These are phyloP conservation scores for Phorcus lineatus DNA, from an alignment of 2,888 invertebrate genomes.

Conservation along the genomic window DNA sequence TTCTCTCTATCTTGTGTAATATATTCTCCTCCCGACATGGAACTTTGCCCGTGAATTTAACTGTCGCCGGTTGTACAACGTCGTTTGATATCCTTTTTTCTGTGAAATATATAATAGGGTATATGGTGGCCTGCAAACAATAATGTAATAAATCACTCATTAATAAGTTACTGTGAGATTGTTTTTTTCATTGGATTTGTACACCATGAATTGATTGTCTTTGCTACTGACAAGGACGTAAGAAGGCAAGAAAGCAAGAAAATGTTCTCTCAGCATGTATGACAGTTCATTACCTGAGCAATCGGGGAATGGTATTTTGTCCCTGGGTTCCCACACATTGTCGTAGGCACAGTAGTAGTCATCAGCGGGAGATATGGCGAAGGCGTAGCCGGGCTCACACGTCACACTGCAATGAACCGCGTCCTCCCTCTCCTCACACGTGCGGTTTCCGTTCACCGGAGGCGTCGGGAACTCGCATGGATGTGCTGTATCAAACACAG, in stretches of 20 bases:
- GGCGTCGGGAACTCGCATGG: conserved; percentile 77
- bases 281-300: conserved; percentile 79
- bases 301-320: conserved; percentile 78
- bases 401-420: conserved; percentile 79
- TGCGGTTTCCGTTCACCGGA: conserved; percentile 77
- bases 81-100: conserved; percentile 67
- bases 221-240: no score
- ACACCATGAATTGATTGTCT: no score
- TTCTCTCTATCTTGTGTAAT: conserved; percentile 61
- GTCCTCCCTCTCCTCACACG: conserved; percentile 76
- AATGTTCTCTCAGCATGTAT: background rate
- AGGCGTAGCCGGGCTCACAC: conserved; percentile 81
- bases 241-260: no score
- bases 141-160: no score
- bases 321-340: conserved; percentile 74
- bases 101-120: conserved; percentile 41
- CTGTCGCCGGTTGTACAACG: conserved; percentile 66
- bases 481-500: conserved; percentile 64
- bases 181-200: no score
- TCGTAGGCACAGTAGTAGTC: conserved; percentile 76
- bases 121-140: no score
- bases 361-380: conserved; percentile 77
- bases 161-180: no score
- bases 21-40: conserved; percentile 62
- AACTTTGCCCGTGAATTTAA: conserved; percentile 63